Conservation (phyloP, 2,888 invertebrate species). For the Protonemura montana region DNA sequence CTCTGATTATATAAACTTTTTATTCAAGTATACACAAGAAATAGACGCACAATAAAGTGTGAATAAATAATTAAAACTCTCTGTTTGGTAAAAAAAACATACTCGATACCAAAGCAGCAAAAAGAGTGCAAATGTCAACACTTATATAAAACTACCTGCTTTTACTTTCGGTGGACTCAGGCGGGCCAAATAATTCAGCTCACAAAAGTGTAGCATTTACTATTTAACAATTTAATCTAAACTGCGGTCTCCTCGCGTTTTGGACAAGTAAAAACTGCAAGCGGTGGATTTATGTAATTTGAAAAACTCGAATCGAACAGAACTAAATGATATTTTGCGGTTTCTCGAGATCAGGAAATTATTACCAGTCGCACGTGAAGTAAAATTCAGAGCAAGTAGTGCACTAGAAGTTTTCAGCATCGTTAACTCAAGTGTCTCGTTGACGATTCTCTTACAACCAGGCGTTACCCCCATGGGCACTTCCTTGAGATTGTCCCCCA, state of each 20-base stretch:
- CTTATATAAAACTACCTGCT: not conserved
- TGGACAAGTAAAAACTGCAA: not conserved
- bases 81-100: not conserved
- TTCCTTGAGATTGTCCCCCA: not conserved
- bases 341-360: not conserved
- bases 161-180: not conserved
- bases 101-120: not conserved
- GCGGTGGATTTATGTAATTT: not conserved
- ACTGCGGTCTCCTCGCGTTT: not conserved
- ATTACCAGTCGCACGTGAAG: not conserved
- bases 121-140: not conserved
- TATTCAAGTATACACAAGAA: not conserved
- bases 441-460: not conserved
- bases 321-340: not conserved
- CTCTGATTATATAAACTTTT: not conserved
- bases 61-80: slow-evolving; percentile 2
- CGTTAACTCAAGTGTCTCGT: not conserved
- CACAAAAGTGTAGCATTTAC: not conserved
- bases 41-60: not conserved
- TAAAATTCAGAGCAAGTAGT: not conserved
- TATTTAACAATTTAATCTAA: not conserved
- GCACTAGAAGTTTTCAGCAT: not conserved
- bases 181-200: not conserved
- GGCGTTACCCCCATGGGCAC: not conserved
- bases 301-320: not conserved